Evolutionary conservation across 2,888 invertebrate genomes (phyloP).

Genomic region (Leptogaster cylindrica): DNA sequence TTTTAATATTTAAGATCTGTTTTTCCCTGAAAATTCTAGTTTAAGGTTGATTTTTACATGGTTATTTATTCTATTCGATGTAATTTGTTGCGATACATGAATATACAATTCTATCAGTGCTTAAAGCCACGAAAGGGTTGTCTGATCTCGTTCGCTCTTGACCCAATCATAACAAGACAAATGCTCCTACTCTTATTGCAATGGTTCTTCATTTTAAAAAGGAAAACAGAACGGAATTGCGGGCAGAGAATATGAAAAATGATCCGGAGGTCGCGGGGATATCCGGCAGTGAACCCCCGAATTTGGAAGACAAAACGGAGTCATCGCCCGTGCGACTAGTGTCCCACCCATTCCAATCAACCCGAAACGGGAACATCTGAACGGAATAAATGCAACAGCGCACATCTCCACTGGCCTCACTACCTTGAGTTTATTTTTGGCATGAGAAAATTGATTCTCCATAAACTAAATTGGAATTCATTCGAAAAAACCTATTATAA

Average conservation of each 20-base stretch:
- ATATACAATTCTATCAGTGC: too few species aligned
- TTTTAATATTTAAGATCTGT: too few species aligned
- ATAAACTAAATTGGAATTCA: conserved; percentile 9
- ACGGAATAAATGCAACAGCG: conserved; percentile 30
- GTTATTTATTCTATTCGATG: too few species aligned
- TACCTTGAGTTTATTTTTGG: conserved; percentile 38
- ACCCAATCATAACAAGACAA: too few species aligned
- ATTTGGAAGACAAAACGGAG: conserved; percentile 17
- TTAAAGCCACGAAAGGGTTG: too few species aligned
- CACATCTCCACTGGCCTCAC: conserved; percentile 23
- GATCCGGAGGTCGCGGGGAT: background rate
- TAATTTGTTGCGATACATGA: too few species aligned
- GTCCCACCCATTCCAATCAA: conserved; percentile 7
- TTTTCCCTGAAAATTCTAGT: too few species aligned
- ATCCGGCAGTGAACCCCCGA: background rate
- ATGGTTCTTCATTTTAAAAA: too few species aligned
- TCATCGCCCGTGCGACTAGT: background rate
- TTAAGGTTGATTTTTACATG: too few species aligned
- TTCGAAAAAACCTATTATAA: too few species aligned
- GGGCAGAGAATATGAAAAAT: background rate
- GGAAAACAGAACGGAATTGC: background rate
- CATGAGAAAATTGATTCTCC: conserved; percentile 35
- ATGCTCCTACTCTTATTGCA: too few species aligned
- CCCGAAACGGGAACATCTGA: conserved; percentile 1
- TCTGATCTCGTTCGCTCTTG: too few species aligned